Conservation (phyloP, 2,888 invertebrate genomes). For the Cephus runcator region DNA sequence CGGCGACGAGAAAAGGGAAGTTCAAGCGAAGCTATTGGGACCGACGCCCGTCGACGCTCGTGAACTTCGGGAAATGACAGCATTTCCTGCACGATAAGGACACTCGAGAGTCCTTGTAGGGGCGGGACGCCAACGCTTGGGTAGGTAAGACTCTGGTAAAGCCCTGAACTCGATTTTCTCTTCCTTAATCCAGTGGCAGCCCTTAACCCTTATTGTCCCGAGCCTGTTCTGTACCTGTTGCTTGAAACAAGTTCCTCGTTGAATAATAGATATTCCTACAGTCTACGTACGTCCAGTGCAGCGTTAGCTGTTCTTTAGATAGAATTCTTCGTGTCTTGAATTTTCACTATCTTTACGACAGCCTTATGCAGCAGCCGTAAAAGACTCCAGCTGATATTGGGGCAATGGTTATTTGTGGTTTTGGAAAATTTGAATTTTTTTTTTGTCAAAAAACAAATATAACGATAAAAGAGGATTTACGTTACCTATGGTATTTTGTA, state of each 20-base stretch:
- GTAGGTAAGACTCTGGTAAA: slow-evolving; percentile 3
- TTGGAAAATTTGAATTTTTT: not conserved
- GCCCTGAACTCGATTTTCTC: not conserved
- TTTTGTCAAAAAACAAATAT: too few species aligned
- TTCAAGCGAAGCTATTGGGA: not conserved
- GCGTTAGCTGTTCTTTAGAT: not conserved
- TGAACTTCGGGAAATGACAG: not conserved
- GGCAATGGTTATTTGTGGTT: not conserved
- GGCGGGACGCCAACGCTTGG: slow-evolving; percentile 16
- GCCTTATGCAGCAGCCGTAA: not conserved
- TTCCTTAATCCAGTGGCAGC: slow-evolving; percentile 52
- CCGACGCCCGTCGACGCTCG: not conserved
- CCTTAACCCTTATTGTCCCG: slow-evolving; percentile 48
- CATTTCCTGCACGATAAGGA: not conserved
- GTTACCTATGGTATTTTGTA: too few species aligned
- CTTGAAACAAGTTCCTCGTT: slow-evolving; percentile 55
- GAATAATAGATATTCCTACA: slow-evolving; percentile 55
- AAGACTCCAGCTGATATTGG: not conserved
- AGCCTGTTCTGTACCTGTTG: slow-evolving; percentile 53
- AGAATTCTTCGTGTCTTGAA: not conserved
- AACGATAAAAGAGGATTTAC: too few species aligned
- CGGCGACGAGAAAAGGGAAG: not conserved
- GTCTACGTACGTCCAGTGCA: not conserved
- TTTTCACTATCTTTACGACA: not conserved
- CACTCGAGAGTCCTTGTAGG: not conserved